Evolutionary conservation across 2,888 invertebrate species (phyloP).

Genomic region (Melinaea menophilus): DNA sequence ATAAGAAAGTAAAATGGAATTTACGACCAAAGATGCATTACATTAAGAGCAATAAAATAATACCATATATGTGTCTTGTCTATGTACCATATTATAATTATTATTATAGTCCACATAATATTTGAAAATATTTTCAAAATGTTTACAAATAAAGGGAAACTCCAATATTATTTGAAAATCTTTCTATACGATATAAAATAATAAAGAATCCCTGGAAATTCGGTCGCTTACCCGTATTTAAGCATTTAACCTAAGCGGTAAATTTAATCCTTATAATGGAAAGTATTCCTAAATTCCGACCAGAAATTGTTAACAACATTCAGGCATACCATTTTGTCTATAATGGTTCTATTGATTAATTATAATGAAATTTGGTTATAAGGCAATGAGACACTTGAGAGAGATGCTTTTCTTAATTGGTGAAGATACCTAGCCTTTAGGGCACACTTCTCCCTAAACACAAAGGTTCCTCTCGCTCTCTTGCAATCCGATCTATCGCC

Average conservation of each 20-base stretch:
- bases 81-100: too few species aligned
- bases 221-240: constrained; percentile 4
- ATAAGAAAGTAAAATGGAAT: too few species aligned
- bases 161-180: constrained; percentile 1
- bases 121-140: not conserved
- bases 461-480: constrained; percentile 65
- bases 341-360: constrained; percentile 20
- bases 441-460: constrained; percentile 69
- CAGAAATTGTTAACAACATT: constrained; percentile 13
- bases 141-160: not conserved
- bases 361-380: constrained; percentile 30
- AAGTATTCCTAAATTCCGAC: constrained; percentile 10
- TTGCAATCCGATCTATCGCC: constrained; percentile 73
- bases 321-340: constrained; percentile 14
- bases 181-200: not conserved
- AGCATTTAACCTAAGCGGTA: constrained; percentile 14
- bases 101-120: not conserved
- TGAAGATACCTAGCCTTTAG: constrained; percentile 67
- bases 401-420: constrained; percentile 65
- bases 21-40: too few species aligned
- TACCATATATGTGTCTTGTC: too few species aligned
- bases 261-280: constrained; percentile 5
- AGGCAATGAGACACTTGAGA: constrained; percentile 29
- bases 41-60: too few species aligned
- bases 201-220: constrained; percentile 3